A percentile compares a stretch with the other conserved stretches of the same genome.
These are phyloP conservation scores for Shargacucullia verbasci DNA, from an alignment of 2,888 invertebrate species.

Conservation along the genomic window DNA sequence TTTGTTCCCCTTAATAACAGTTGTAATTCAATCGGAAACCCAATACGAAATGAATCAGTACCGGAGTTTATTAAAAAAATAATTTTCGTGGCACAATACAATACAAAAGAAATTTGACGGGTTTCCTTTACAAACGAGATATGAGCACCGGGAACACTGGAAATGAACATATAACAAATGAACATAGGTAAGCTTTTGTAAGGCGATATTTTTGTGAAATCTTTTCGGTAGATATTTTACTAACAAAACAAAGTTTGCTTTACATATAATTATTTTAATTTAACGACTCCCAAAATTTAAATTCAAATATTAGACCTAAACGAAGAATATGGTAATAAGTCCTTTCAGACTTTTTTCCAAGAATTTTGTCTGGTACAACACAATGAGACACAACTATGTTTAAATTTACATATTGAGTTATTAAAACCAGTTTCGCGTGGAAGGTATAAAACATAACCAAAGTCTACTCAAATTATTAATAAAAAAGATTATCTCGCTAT, in stretches of 20 bases:
- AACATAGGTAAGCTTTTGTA: neutral
- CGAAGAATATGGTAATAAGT: constrained; percentile 40
- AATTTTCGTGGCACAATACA: constrained; percentile 52
- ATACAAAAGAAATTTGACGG: constrained; percentile 20
- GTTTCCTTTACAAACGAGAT: constrained; percentile 20
- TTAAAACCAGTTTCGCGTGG: too few relatives aligned
- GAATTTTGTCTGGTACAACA: constrained; percentile 35
- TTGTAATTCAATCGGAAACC: constrained; percentile 61
- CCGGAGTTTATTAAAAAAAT: constrained; percentile 54
- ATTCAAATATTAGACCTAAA: constrained; percentile 34
- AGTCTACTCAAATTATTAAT: too few relatives aligned
- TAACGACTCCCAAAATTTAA: constrained; percentile 21
- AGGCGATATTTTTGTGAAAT: too few relatives aligned
- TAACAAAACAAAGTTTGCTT: constrained; percentile 19
- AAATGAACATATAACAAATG: constrained; percentile 13
- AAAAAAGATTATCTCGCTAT: too few relatives aligned
- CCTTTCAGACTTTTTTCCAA: constrained; percentile 40
- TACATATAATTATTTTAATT: constrained; percentile 32
- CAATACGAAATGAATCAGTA: constrained; percentile 53
- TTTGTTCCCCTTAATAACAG: constrained; percentile 39
- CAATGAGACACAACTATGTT: constrained; percentile 38
- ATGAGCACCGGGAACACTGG: constrained; percentile 1
- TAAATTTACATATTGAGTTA: constrained; percentile 38
- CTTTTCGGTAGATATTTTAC: constrained; percentile 1
- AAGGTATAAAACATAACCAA: too few relatives aligned